A percentile compares a stretch with the other conserved stretches of the same genome.
Evolutionary conservation across 37 sponge, comb jelly and placozoan species (phyloP).

Genomic region (Spongilla lacustris): DNA sequence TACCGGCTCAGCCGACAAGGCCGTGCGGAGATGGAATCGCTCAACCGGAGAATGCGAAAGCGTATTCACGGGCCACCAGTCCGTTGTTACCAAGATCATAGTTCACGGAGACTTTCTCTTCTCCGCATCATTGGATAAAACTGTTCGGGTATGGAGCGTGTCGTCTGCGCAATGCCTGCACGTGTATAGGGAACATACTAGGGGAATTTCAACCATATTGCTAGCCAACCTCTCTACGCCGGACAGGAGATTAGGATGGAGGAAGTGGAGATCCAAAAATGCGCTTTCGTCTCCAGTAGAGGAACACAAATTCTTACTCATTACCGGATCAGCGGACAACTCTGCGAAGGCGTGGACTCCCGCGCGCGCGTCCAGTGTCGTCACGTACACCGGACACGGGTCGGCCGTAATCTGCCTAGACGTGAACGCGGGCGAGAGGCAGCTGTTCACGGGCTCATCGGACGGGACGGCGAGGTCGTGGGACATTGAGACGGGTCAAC

Average conservation of each 20-base stretch:
- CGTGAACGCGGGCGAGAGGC: slow-evolving; percentile 25
- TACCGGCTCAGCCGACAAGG: slow-evolving; percentile 63
- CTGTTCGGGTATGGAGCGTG: slow-evolving; percentile 58
- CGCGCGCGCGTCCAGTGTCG: slow-evolving; percentile 20
- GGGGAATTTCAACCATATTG: slow-evolving; percentile 42
- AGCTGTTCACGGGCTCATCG: slow-evolving; percentile 63
- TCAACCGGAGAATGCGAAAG: slow-evolving; percentile 33
- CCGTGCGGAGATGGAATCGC: slow-evolving; percentile 47
- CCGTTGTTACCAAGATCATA: slow-evolving; percentile 29
- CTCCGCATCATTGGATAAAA: slow-evolving; percentile 55
- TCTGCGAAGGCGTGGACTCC: slow-evolving; percentile 52
- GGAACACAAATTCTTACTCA: slow-evolving; percentile 43
- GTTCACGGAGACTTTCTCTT: slow-evolving; percentile 38
- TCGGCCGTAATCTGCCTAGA: slow-evolving; percentile 51
- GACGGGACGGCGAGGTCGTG: slow-evolving; percentile 67
- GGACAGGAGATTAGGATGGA: slow-evolving; percentile 36
- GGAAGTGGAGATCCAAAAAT: slow-evolving; percentile 26
- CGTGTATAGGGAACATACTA: slow-evolving; percentile 46
- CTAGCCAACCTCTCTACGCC: slow-evolving; percentile 39
- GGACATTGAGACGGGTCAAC: slow-evolving; percentile 66
- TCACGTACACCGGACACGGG: slow-evolving; percentile 50
- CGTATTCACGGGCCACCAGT: slow-evolving; percentile 38
- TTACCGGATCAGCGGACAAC: slow-evolving; percentile 60
- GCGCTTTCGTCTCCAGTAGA: background rate
- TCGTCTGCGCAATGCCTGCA: slow-evolving; percentile 37